Conservation (phyloP, 2,797 vertebrate genomes). For the Fratercula arctica region DNA sequence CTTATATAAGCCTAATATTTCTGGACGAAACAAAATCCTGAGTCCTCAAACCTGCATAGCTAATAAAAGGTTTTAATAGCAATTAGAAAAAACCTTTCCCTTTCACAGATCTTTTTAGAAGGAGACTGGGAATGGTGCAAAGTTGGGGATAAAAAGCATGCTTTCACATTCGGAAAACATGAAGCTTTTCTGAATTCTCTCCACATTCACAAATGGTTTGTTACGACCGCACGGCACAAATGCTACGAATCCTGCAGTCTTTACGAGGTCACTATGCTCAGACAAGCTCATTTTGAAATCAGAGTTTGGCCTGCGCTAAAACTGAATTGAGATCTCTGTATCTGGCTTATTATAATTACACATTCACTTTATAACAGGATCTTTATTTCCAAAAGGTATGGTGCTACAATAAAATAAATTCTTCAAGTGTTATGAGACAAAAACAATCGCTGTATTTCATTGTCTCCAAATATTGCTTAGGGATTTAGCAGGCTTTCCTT, state of each 20-base stretch:
- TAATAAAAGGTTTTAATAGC: constrained; percentile 67
- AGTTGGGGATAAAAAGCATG: constrained; percentile 36
- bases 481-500: not conserved
- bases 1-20: constrained; percentile 52
- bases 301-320: not conserved
- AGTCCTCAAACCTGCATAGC: not conserved
- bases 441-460: not conserved
- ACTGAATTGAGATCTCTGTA: not conserved
- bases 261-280: constrained; percentile 20
- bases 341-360: not conserved
- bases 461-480: not conserved
- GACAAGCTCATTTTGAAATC: constrained; percentile 22
- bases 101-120: constrained; percentile 48
- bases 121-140: constrained; percentile 42
- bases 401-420: not conserved
- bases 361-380: not conserved
- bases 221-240: constrained; percentile 17
- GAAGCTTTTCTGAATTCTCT: constrained; percentile 56
- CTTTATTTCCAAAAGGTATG: not conserved
- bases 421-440: not conserved
- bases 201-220: constrained; percentile 41
- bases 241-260: constrained; percentile 26
- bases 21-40: not conserved
- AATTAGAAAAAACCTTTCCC: not conserved
- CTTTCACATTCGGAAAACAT: constrained; percentile 30